Evolutionary conservation across 2,797 vertebrate genomes (phyloP), one percentile per base, ranked within the genome.

Genomic region (Siniperca undulata): DNA sequence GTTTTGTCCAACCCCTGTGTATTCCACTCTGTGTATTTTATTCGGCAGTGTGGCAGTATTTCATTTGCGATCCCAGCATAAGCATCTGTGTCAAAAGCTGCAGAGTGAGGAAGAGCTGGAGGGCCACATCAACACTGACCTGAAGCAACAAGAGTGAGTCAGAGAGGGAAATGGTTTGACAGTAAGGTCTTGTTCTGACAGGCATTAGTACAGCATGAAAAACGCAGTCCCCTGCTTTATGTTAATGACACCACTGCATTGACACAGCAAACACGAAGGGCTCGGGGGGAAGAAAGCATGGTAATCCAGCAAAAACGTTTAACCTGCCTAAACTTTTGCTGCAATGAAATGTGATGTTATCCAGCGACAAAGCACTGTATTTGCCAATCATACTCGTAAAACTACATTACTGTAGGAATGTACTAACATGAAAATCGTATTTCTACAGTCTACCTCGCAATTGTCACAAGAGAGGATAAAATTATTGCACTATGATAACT

Each of bases 71-170:
- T 93, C 94, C 4, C 7, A 68, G 27, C 95, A 91, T 83, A 90
- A 89, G 40, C 84, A 91, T 11, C 61, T 98, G 72, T 92, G 94
- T 88, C 20, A 52, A 0, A 95, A 96, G 58, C 94, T 98, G 89
- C 93, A 91, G 77, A 85, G 64, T 0, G 96, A 97, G 83, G 93
- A 94, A 74, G 95, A 95, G 42, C 86, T 96, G 52, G 92, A 97
- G 88, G 36, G 86, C 2, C 91, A 84, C 52, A 80, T 96, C 81
- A 71, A 38, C 70, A 85, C 88, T 20, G 50, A 76, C 24, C 90
- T 97, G 17, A 88, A 90, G 79, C 92, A 95, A 62, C 89, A 88
- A 24, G 92, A 96, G 96, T 96, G 89, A 95, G 95, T 94, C 68
- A 20, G 59, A 52, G 19, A 64, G 44, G 59, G 74, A 82, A 68